These are phyloP conservation scores for Syngnathus acus DNA, from an alignment of 2,797 vertebrate species.

Conservation along the genomic window DNA sequence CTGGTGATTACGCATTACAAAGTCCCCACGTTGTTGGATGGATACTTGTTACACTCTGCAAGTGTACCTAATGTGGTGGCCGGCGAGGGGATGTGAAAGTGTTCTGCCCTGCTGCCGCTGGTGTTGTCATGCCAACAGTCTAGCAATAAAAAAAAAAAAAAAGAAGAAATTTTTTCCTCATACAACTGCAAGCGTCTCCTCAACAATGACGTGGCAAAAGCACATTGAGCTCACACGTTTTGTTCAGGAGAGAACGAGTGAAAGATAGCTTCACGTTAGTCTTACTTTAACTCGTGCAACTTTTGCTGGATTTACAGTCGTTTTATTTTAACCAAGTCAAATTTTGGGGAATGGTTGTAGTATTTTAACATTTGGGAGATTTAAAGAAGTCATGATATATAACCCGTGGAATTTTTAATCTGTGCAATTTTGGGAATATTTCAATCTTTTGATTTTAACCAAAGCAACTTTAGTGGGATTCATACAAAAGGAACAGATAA, in stretches of 20 bases:
- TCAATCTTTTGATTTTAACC: background rate
- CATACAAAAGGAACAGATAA: slow-evolving; percentile 34
- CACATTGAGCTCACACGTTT: background rate
- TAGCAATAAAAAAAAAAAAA: background rate
- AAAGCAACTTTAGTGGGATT: background rate
- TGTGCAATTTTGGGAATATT: background rate
- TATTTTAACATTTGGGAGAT: background rate
- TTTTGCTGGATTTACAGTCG: background rate
- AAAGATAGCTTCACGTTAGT: background rate
- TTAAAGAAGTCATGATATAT: background rate
- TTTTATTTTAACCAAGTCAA: background rate
- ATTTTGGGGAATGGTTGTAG: background rate
- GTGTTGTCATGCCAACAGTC: slow-evolving; percentile 1
- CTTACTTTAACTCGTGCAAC: background rate
- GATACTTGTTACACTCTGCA: background rate
- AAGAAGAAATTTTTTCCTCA: background rate
- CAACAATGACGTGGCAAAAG: background rate
- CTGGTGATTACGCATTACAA: background rate
- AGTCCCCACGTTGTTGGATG: background rate
- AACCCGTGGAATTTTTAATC: background rate
- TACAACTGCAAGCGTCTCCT: background rate
- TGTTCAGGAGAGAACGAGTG: background rate
- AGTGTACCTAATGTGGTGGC: background rate
- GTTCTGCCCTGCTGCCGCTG: background rate
- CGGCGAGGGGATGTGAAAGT: background rate